Evolutionary conservation across 2,113 vertebrate genomes (phyloP), one percentile per base, ranked within the genome.

Genomic region (Rhizomys pruinosus): DNA sequence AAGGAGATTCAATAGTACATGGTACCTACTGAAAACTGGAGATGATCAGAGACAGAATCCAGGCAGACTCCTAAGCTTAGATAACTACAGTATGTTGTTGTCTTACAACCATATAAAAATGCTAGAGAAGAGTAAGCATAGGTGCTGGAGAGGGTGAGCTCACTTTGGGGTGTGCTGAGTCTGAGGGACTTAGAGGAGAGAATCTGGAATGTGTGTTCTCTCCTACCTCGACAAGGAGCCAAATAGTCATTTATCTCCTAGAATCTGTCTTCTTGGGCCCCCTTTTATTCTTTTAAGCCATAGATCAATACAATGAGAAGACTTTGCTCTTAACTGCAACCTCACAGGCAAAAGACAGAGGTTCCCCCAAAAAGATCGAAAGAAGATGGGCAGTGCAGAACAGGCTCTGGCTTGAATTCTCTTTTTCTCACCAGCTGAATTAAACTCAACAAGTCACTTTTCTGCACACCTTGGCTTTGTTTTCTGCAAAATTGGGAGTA

Each of bases 301-400:
- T 3, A 27, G 17, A 61, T 39, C 90, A 93, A 44, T 23, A 84
- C 29, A 78, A 52, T 20, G 34, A 23, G 66, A 77, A 89, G 61
- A 4, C 2, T 25, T 73, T 47, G n/a, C 29, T 42, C 93, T 76
- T 89, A 86, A 96, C 59, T 84, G 63, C 52, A 91, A 89, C 7
- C 44, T 84, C 63, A 89, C 27, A 25, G 32, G 61, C 78, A 84
- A 86, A 94, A 90, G 44, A 90, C 23, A 73, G 2, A 71, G 22
- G 27, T n/a, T 63, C 55, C 42, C 79, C 57, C 34, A 34, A n/a
- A 71, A 66, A 84, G 4, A 72, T 69, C 63, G 32, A 39, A 16
- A 84, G 23, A 73, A 34, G 7, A 74, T 68, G 44, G 32, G 1
- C 68, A 84, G 32, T 57, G 2, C 10, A 95, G 66, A 91, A 85